Evolutionary conservation across 2,888 invertebrate genomes (phyloP), one percentile per base, ranked within the genome.

Genomic region (Perdita meconis): DNA sequence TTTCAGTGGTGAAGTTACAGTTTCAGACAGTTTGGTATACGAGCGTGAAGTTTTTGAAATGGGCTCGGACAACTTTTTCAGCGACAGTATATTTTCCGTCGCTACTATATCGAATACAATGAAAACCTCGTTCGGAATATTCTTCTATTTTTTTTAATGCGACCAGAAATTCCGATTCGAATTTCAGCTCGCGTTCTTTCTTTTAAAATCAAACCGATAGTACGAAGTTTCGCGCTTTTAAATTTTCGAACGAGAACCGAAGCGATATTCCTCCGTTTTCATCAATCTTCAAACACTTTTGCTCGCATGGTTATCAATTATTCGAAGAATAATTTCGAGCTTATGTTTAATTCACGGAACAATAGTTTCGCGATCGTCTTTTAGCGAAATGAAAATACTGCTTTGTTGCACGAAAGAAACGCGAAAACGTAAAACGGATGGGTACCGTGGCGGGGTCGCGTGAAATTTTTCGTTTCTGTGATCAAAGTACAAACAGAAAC

Each of bases 21-120:
- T 72, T 73, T 60, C 67, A 63, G 82, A 82, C 79, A 82, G 79
- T 73, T 82, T 72, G 71, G 57, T 69, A 65, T 64, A 75, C 44
- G 75, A 64, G 63, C 40, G 51, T 59, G 53, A 74, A 82, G 70
- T 77, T 76, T 67, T 55, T 59, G 51, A 70, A 74, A 73, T 61
- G 70, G 59, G 72, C 59, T 66, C 57, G 61, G 51, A 50, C 68
- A 77, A 82, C 73, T 82, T 82, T 81, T 81, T 73, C 66, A 44
- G 22, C 65, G 70, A 60, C 69, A 40, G 60, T 78, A 66, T 75
- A 67, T 69, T 75, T 80, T 19, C 75, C 19, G 19, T 47, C 19
- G 40, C n/a, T 51, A 42, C 59, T 61, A 66, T 19, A 65, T 8
- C 22, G 66, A 71, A 77, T 74, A 38, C 70, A 65, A 72, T 75